Base-by-base conservation (phyloP, 2,888 invertebrate species). In the Leucoma salicis region DNA sequence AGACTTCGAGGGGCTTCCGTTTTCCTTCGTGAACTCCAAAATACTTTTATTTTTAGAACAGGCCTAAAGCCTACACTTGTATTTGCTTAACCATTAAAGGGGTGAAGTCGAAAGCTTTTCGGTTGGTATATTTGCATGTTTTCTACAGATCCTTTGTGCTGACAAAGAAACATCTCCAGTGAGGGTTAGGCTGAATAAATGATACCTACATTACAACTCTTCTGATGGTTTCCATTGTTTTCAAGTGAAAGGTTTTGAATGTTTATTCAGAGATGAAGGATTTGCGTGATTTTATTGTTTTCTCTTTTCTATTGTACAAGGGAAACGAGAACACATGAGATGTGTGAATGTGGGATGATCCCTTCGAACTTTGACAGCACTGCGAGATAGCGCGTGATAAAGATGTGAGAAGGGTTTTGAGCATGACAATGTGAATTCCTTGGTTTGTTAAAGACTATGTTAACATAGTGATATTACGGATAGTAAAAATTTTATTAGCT, bases 61-160 rank as follows among this genome's bases (percentile, higher is more conserved):
- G 52, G 53, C 55, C 56, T 69, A 70, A 66, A 70, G 64, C 61
- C 67, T 65, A 53, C 62, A 60, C 49, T 53, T 63, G 58, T 78
- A 72, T 81, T 80, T 81, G 71, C 70, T 68, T 65, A 69, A 63
- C 80, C 78, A 80, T 82, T 81, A 76, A 71, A 67, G 69, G 74
- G 73, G 65, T 70, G 63, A 63, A 55, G 57, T 67, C 63, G 61
- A 65, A 74, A 68, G 72, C 76, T 74, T 74, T 60, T 68, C 57
- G 59, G 66, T 53, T 54, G 52, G 65, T 61, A 72, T 74, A 79
- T 82, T 78, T 77, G 75, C 74, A 75, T 82, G 78, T 80, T 81
- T 78, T 75, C 70, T 66, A 66, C 63, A 69, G 72, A 73, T 57
- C 55, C 48, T 42, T 39, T 47, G 55, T 49, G 58, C 52, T 61